phyloP scores from a whole-genome alignment of 2,113 vertebrate species.

The Bombycilla garrulus region DNA sequence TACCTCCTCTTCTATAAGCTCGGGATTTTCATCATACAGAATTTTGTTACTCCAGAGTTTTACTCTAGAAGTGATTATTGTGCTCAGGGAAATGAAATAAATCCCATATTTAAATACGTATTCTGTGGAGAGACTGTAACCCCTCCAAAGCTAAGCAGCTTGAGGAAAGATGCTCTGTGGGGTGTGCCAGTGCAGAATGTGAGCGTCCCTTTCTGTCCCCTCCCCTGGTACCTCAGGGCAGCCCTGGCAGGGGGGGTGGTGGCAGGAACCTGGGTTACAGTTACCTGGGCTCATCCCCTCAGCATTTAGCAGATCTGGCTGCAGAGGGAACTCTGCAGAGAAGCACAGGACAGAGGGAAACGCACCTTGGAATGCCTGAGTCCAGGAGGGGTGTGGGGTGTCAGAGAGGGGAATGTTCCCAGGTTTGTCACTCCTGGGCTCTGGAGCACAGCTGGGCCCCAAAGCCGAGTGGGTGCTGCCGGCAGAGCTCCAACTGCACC shows the following conservation, averaged over 20 bases:
- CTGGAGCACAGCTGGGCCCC: neutral
- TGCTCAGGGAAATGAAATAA: slow-evolving; percentile 24
- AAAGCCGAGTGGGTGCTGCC: neutral
- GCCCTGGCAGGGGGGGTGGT: neutral
- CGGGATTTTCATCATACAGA: neutral
- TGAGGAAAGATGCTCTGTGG: neutral
- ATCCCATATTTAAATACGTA: neutral
- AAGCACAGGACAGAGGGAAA: neutral
- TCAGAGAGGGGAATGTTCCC: neutral
- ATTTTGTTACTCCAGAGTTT: neutral
- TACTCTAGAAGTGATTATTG: neutral
- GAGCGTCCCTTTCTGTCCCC: neutral
- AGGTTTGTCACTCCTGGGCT: neutral
- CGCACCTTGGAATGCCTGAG: neutral
- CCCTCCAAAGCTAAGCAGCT: neutral
- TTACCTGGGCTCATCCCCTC: neutral
- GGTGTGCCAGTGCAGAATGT: neutral
- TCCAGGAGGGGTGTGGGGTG: neutral
- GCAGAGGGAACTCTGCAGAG: neutral
- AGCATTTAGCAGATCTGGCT: neutral
- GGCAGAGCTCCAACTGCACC: fast-evolving
- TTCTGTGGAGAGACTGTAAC: neutral
- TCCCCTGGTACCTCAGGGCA: neutral
- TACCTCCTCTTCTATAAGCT: neutral
- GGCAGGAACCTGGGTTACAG: neutral